A percentile compares a stretch with the other conserved stretches of the same genome.
phyloP scores from a whole-genome alignment of 2,113 vertebrate species.

The Charadrius vociferus region DNA sequence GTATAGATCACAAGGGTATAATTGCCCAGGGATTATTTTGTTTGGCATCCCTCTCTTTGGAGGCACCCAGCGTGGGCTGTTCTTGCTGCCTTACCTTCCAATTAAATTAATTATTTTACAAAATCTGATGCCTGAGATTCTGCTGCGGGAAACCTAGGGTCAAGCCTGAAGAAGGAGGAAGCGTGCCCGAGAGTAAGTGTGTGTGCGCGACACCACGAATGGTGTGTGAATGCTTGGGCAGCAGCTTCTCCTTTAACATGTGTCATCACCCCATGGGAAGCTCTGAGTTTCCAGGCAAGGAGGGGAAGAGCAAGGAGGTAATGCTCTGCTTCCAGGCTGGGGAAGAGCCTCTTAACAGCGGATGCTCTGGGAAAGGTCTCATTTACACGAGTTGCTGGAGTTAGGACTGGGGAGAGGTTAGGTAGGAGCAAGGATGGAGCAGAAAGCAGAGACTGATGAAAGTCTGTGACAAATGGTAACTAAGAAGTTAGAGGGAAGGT shows the following conservation, averaged over 20 bases:
- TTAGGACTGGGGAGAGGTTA: background rate
- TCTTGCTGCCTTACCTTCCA: background rate
- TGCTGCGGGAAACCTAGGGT: background rate
- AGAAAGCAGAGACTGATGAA: background rate
- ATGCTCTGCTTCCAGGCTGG: background rate
- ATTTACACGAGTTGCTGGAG: background rate
- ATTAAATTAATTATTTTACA: background rate
- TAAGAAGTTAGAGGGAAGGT: background rate
- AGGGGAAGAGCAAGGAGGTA: background rate
- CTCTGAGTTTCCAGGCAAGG: background rate
- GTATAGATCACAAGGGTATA: background rate
- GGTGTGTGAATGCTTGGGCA: background rate
- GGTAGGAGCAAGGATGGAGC: background rate
- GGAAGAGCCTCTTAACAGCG: background rate
- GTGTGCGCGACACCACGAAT: background rate
- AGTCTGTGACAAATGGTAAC: background rate
- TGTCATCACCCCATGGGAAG: background rate
- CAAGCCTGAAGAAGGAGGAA: background rate
- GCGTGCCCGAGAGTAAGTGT: background rate
- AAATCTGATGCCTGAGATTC: background rate
- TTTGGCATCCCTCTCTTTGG: background rate
- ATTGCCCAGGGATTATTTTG: background rate
- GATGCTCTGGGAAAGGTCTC: background rate
- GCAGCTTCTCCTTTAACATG: background rate
- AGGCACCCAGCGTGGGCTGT: background rate